A percentile compares a stretch with the other conserved stretches of the same genome.
Evolutionary conservation across 1,140 invertebrate genomes (phyloP).

Genomic region (Drosophila bocqueti): DNA sequence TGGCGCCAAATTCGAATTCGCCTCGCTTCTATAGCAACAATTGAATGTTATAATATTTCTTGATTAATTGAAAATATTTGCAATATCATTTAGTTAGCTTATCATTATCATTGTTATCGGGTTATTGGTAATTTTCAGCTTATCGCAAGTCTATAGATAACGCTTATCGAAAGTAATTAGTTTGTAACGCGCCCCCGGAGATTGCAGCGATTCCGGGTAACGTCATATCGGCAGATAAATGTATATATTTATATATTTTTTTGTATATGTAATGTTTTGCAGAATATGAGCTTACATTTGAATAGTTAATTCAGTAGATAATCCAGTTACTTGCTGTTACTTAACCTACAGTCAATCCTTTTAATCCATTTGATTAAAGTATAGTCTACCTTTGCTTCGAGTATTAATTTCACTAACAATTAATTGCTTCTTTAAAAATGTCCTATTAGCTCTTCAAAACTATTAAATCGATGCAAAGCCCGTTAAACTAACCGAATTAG

Average conservation of each 20-base stretch:
- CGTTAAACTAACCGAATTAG: constrained; percentile 34
- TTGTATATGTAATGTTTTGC: background rate
- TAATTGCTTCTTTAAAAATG: background rate
- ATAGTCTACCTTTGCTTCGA: background rate
- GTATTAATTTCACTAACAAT: background rate
- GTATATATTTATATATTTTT: background rate
- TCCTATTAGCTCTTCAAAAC: background rate
- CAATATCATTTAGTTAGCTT: constrained; percentile 3
- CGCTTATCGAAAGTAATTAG: constrained; percentile 53
- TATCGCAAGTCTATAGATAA: constrained; percentile 23
- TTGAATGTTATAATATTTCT: background rate
- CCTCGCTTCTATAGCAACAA: background rate
- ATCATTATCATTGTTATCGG: constrained; percentile 1
- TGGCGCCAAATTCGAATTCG: constrained; percentile 10
- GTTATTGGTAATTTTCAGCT: constrained; percentile 3
- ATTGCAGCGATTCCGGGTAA: background rate
- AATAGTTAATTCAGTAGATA: background rate
- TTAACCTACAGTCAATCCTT: background rate
- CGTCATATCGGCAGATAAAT: background rate
- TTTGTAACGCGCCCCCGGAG: constrained; percentile 29
- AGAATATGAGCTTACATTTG: background rate
- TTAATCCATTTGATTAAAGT: too few species aligned
- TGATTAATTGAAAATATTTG: constrained; percentile 12
- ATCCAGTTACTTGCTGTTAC: background rate
- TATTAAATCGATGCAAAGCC: background rate